Evolutionary conservation across 1,140 invertebrate species (phyloP).

Genomic region (Drosophila persimilis): DNA sequence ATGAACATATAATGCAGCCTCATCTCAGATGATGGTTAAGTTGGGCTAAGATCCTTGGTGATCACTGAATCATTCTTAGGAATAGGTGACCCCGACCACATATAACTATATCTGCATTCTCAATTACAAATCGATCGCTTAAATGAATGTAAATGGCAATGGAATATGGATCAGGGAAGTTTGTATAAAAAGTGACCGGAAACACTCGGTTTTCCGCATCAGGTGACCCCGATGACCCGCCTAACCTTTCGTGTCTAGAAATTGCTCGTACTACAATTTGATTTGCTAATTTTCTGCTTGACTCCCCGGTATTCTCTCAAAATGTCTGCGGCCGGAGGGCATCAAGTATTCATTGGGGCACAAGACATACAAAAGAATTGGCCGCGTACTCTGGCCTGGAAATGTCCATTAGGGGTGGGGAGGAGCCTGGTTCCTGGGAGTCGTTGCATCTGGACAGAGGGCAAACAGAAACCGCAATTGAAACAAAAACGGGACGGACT

Average conservation of each 20-base stretch:
- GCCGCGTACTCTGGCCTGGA: conserved; percentile 2
- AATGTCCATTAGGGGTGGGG: conserved; percentile 9
- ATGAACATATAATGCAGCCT: too few species aligned
- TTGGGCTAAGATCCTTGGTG: too few species aligned
- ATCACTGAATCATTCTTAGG: too few species aligned
- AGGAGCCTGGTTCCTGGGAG: neutral
- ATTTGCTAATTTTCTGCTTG: conserved; percentile 23
- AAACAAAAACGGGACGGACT: conserved; percentile 14
- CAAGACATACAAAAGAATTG: conserved; percentile 1
- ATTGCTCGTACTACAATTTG: conserved; percentile 3
- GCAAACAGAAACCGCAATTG: conserved; percentile 27
- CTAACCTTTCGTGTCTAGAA: neutral
- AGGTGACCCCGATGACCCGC: too few species aligned
- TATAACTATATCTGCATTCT: too few species aligned
- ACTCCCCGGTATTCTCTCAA: neutral
- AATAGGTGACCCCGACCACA: too few species aligned
- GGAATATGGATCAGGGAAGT: too few species aligned
- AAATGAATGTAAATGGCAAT: too few species aligned
- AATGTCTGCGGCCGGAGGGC: conserved; percentile 7
- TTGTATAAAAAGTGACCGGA: too few species aligned
- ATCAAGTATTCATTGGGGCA: conserved; percentile 44
- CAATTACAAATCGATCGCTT: too few species aligned
- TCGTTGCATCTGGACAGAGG: conserved; percentile 8
- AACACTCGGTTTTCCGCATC: too few species aligned
- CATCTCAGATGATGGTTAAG: too few species aligned